A percentile compares a stretch with the other conserved stretches of the same genome.
These are phyloP conservation scores for Dysidea cf. avara DNA, from an alignment of 37 sponge, comb jelly and placozoan species.

Conservation along the genomic window DNA sequence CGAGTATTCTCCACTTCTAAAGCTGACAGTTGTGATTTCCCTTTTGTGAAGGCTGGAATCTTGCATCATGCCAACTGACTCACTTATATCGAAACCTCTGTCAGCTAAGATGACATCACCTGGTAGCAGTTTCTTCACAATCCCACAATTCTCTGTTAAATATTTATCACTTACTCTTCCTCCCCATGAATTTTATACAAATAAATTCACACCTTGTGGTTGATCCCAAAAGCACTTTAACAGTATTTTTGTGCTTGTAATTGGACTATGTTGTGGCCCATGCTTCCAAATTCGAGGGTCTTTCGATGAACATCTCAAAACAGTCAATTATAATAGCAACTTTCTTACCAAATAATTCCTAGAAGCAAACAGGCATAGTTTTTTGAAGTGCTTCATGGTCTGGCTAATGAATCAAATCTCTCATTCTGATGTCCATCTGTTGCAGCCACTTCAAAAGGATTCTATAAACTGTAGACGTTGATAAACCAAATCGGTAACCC, in stretches of 20 bases:
- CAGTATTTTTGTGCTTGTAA: slow-evolving; percentile 71
- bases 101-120: slow-evolving; percentile 77
- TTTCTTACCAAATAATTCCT: slow-evolving; percentile 32
- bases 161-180: slow-evolving; percentile 74
- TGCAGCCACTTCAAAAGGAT: slow-evolving; percentile 33
- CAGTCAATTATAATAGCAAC: slow-evolving; percentile 68
- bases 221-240: slow-evolving; percentile 56
- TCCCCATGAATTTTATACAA: slow-evolving; percentile 61
- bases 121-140: slow-evolving; percentile 56
- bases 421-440: slow-evolving; percentile 19
- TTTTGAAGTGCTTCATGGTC: slow-evolving; percentile 33
- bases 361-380: slow-evolving; percentile 68
- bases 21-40: slow-evolving; percentile 58
- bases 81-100: slow-evolving; percentile 71
- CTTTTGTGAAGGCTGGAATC: slow-evolving; percentile 74
- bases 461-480: slow-evolving; percentile 36
- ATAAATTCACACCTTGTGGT: slow-evolving; percentile 70
- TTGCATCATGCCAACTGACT: slow-evolving; percentile 58
- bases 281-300: slow-evolving; percentile 49
- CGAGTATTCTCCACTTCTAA: slow-evolving; percentile 60
- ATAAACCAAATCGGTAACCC: slow-evolving; percentile 26
- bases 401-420: slow-evolving; percentile 61
- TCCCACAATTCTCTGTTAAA: slow-evolving; percentile 64
- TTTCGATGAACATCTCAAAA: slow-evolving; percentile 72
- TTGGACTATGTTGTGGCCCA: slow-evolving; percentile 60